Evolutionary conservation across 2,113 vertebrate species (phyloP).

Genomic region (Chlorocebus sabaeus): DNA sequence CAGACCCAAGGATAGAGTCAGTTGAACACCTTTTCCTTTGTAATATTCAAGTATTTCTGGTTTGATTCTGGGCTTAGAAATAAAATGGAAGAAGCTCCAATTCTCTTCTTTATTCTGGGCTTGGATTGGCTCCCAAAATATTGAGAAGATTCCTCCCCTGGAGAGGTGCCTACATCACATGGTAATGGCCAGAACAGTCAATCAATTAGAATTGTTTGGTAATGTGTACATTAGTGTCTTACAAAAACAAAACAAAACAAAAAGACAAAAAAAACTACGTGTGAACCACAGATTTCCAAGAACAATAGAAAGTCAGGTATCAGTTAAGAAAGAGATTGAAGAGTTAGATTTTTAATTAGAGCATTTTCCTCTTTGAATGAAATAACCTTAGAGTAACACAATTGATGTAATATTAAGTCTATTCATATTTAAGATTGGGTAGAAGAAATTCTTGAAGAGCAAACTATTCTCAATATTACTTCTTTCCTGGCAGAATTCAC

Average conservation of each 20-base stretch:
- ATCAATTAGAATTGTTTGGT: conserved; percentile 56
- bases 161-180: conserved; percentile 2
- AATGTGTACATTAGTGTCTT: not conserved
- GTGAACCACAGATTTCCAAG: conserved; percentile 18
- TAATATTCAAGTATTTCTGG: not conserved
- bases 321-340: not conserved
- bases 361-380: conserved; percentile 42
- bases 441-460: not conserved
- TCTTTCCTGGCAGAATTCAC: conserved; percentile 7
- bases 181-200: conserved; percentile 18
- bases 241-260: not conserved
- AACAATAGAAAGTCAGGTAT: not conserved
- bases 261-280: not conserved
- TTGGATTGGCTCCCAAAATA: conserved; percentile 53
- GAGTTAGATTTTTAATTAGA: not conserved
- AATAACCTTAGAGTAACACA: not conserved
- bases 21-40: conserved; percentile 30
- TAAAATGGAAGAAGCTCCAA: not conserved
- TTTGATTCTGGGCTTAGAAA: conserved; percentile 39
- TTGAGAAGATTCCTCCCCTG: conserved; percentile 27
- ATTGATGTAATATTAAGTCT: not conserved
- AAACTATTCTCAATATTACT: not conserved
- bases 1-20: not conserved
- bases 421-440: not conserved
- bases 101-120: conserved; percentile 4